phyloP scores from a whole-genome alignment of 2,888 invertebrate genomes.

The Sphaerophoria taeniata region DNA sequence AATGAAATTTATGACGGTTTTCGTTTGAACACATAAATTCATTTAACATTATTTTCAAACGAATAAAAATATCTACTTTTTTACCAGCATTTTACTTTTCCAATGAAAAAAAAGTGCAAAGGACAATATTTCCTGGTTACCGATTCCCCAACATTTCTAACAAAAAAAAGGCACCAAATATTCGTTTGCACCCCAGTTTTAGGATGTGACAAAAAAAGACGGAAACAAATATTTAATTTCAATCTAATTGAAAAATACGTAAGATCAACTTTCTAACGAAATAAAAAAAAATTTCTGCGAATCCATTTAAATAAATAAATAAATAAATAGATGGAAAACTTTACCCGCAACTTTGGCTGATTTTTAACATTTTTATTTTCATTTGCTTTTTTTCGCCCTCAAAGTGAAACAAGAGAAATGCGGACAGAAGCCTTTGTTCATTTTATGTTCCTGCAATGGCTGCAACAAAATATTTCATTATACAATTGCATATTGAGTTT shows the following conservation, averaged over 20 bases:
- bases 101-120: too few relatives aligned
- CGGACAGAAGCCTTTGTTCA: slow-evolving; percentile 38
- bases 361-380: neutral
- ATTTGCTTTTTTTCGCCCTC: neutral
- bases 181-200: neutral
- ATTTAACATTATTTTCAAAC: too few relatives aligned
- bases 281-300: neutral
- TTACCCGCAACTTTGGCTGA: slow-evolving; percentile 2
- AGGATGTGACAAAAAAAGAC: neutral
- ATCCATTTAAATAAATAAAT: slow-evolving; percentile 11
- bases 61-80: too few relatives aligned
- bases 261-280: neutral
- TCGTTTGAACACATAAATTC: too few relatives aligned
- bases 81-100: too few relatives aligned
- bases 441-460: slow-evolving; percentile 1
- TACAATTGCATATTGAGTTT: slow-evolving; percentile 55
- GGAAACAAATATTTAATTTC: neutral
- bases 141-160: too few relatives aligned
- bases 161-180: neutral
- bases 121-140: too few relatives aligned
- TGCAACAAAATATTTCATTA: slow-evolving; percentile 62
- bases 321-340: slow-evolving; percentile 17
- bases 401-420: neutral
- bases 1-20: too few relatives aligned
- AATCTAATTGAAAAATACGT: neutral